Evolutionary conservation across 2,888 invertebrate species (phyloP), one percentile per base, ranked within the genome.

Genomic region (Drepana falcataria): DNA sequence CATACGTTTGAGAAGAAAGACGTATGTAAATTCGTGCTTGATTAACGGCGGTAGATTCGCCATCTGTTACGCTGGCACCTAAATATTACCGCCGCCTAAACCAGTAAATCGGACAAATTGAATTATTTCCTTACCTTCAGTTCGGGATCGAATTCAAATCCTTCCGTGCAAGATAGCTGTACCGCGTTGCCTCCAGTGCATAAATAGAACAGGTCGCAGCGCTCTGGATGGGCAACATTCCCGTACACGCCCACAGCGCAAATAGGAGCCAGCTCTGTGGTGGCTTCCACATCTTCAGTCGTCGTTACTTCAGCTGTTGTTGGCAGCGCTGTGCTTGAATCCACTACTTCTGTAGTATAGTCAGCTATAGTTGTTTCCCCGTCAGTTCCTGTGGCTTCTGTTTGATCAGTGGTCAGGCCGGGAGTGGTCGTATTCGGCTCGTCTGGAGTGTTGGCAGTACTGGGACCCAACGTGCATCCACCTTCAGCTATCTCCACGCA

Each of bases 81-180:
- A 21, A 21, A 21, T 21, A 21, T 21, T n/a, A n/a, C n/a, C n/a
- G 21, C 21, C 21, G 21, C 21, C 21, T 21, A 21, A 21, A 21
- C 21, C 21, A 21, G 21, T 21, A 21, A 21, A 21, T 21, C 0
- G 21, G n/a, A n/a, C n/a, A n/a, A 21, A 21, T 21, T 21, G 0
- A 21, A 21, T 21, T 33, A 47, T 49, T 56, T 21, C 63, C 65
- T 65, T 59, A 71, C 73, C 55, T 52, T 56, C 4, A 52, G 34
- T 9, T 47, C 54, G 35, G 59, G 60, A 56, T 75, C 70, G 49
- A 69, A 71, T 57, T 77, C 71, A 5, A 64, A 61, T 2, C 70
- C 72, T 1, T 60, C 57, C 2, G 61, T 53, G 48, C 78, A 79
- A 9, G 41, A 56, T 48, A 66, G 48, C 4, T 54, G 60, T 6